Percentiles rank a stretch among this genome's conserved stretches.
Conservation (phyloP, 2,797 vertebrate genomes). For the Pangasius mekongensis region DNA sequence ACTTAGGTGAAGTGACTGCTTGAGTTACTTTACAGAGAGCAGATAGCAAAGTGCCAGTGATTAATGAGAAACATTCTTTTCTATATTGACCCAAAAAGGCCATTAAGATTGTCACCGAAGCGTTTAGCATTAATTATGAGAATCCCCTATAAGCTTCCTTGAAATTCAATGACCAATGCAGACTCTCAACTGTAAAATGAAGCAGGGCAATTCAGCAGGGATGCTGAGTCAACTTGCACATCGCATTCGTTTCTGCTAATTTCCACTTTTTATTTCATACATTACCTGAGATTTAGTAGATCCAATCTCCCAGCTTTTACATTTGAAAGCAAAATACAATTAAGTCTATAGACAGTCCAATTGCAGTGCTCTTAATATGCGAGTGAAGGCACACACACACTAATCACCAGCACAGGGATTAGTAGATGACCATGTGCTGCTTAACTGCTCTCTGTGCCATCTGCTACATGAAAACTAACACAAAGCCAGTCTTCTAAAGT, state of each 20-base stretch:
- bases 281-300: conserved; percentile 37
- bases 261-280: conserved; percentile 53
- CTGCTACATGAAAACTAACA: conserved; percentile 61
- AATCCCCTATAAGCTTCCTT: conserved; percentile 71
- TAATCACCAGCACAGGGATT: conserved; percentile 69
- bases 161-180: conserved; percentile 76
- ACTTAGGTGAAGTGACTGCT: conserved; percentile 24
- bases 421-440: conserved; percentile 64
- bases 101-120: conserved; percentile 76
- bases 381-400: conserved; percentile 50
- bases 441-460: conserved; percentile 66
- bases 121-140: conserved; percentile 77
- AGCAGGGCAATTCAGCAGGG: conserved; percentile 62
- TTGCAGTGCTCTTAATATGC: conserved; percentile 17
- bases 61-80: conserved; percentile 77
- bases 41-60: conserved; percentile 67
- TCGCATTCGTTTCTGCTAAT: conserved; percentile 50
- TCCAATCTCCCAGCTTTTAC: conserved; percentile 1
- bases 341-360: conserved; percentile 13
- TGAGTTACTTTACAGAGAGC: conserved; percentile 42
- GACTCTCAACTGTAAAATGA: conserved; percentile 60
- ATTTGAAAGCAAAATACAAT: conserved; percentile 21
- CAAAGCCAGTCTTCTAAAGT: conserved; percentile 46
- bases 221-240: conserved; percentile 60
- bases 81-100: conserved; percentile 76